These are phyloP conservation scores for Eremophila alpestris DNA, from an alignment of 2,797 vertebrate genomes.

Conservation along the genomic window DNA sequence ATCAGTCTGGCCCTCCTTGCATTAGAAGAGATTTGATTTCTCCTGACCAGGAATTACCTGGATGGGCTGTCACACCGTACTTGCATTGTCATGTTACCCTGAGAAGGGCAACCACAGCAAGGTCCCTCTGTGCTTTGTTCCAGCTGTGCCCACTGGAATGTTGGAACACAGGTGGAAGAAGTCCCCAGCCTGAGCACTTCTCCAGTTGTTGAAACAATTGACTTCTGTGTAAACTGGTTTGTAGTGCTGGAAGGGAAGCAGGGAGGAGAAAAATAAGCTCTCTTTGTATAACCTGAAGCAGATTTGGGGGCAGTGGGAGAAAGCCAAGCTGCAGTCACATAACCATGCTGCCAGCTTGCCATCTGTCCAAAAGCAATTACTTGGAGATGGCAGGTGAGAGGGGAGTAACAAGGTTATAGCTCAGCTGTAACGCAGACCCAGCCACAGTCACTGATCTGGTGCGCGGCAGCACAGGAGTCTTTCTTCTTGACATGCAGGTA, in stretches of 20 bases:
- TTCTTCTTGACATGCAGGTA: slow-evolving; percentile 53
- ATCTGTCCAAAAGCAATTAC: slow-evolving; percentile 73
- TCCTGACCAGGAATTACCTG: neutral
- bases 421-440: neutral
- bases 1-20: neutral
- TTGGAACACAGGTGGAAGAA: accelerated
- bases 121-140: neutral
- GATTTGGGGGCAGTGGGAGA: neutral
- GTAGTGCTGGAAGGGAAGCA: neutral
- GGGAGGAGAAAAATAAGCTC: neutral
- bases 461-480: neutral
- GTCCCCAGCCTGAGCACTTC: neutral
- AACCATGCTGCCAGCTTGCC: neutral
- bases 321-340: neutral
- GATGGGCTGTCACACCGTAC: neutral
- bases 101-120: accelerated
- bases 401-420: slow-evolving; percentile 7
- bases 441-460: slow-evolving; percentile 2
- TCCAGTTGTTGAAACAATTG: neutral
- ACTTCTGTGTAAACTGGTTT: neutral
- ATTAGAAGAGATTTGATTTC: neutral
- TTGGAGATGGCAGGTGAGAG: slow-evolving; percentile 24
- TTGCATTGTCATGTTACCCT: accelerated
- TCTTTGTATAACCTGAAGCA: neutral
- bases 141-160: neutral